Percentiles rank a stretch among this genome's conserved stretches.
Evolutionary conservation across 92 coral and sea anemone species (phyloP).

Genomic region (Desmophyllum pertusum): DNA sequence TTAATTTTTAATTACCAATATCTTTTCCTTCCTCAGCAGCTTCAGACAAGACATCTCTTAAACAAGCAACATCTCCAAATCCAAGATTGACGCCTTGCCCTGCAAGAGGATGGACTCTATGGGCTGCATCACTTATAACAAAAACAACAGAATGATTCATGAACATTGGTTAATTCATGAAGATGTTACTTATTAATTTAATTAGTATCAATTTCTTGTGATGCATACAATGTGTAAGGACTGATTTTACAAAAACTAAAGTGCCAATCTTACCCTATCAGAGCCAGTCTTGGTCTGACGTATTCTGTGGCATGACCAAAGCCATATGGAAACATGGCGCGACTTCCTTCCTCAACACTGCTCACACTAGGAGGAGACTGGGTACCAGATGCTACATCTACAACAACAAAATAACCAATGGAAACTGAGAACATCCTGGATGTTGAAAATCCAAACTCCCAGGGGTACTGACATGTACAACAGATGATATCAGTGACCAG

Average conservation of each 20-base stretch:
- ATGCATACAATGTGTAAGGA: too few species aligned
- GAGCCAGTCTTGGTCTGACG: constrained; percentile 90
- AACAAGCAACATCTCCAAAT: constrained; percentile 90
- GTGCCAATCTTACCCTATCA: constrained; percentile 76
- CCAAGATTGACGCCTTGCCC: constrained; percentile 99
- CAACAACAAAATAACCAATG: background rate
- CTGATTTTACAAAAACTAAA: background rate
- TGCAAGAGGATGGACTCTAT: constrained; percentile 96
- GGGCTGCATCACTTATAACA: constrained; percentile 91
- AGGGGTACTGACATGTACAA: too few species aligned
- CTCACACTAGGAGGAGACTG: constrained; percentile 91
- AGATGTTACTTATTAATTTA: too few species aligned
- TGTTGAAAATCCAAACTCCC: too few species aligned
- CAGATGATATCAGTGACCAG: too few species aligned
- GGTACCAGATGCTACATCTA: constrained; percentile 55
- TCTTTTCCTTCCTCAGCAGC: constrained; percentile 90
- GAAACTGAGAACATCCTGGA: too few species aligned
- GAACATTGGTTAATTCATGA: background rate
- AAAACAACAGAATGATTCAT: background rate
- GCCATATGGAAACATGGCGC: constrained; percentile 92
- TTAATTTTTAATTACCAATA: constrained; percentile 80
- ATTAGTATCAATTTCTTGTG: background rate
- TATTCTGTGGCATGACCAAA: constrained; percentile 88
- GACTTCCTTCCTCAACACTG: constrained; percentile 82
- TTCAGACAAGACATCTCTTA: constrained; percentile 71